Evolutionary conservation across 2,797 vertebrate species (phyloP).

Genomic region (Tapirus indicus): DNA sequence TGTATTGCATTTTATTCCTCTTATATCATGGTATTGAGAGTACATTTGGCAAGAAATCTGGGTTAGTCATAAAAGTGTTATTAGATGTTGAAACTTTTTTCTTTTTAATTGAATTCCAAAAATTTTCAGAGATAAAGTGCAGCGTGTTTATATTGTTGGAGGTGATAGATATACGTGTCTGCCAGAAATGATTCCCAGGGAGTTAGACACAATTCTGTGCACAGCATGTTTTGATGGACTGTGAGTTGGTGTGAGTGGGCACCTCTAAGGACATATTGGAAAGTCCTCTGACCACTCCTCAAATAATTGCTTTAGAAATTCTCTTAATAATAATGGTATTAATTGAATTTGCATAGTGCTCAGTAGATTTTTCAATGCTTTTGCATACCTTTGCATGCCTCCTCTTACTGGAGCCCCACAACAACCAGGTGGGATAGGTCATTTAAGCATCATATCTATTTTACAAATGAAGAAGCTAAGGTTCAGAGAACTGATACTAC

Average conservation of each 20-base stretch:
- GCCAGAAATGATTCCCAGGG: neutral
- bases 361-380: neutral
- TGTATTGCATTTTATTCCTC: slow-evolving; percentile 31
- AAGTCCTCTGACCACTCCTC: neutral
- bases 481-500: neutral
- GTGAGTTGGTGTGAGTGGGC: neutral
- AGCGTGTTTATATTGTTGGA: slow-evolving; percentile 50
- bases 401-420: neutral
- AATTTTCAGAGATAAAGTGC: neutral
- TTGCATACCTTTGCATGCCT: neutral
- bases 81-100: slow-evolving; percentile 22
- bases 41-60: slow-evolving; percentile 42
- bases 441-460: neutral
- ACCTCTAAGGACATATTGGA: neutral
- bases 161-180: neutral
- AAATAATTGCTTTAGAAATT: slow-evolving; percentile 50
- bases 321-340: neutral
- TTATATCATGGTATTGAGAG: neutral
- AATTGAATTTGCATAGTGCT: neutral
- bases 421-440: neutral
- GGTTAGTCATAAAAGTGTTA: slow-evolving; percentile 37
- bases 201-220: neutral
- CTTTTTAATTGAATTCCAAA: slow-evolving; percentile 54
- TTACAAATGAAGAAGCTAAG: neutral
- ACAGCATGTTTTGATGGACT: neutral